phyloP scores from a whole-genome alignment of 2,888 invertebrate genomes.

The Ochlodes sylvanus region DNA sequence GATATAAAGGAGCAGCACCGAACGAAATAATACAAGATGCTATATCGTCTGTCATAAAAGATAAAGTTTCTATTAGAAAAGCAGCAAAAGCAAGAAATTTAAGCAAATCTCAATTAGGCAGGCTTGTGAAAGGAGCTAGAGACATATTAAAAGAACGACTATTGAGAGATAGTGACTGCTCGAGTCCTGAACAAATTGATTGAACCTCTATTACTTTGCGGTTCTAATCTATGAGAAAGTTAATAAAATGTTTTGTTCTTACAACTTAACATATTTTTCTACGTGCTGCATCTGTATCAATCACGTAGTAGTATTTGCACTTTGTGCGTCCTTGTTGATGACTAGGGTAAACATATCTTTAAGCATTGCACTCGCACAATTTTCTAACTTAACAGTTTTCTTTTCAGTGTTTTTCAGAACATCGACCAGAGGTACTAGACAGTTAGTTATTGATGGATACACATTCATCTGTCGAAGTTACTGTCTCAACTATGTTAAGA shows the following conservation, averaged over 20 bases:
- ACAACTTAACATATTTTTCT: not conserved
- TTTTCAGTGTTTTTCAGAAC: constrained; percentile 68
- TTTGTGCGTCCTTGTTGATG: not conserved
- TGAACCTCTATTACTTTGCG: not conserved
- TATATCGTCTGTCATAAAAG: constrained; percentile 11
- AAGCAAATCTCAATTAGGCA: constrained; percentile 18
- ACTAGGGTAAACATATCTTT: not conserved
- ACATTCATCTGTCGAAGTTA: constrained; percentile 68
- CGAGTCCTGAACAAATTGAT: too few relatives aligned
- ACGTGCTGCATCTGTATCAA: not conserved
- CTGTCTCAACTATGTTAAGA: constrained; percentile 62
- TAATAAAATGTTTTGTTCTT: not conserved
- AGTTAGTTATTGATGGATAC: constrained; percentile 64
- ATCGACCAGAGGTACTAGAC: constrained; percentile 62
- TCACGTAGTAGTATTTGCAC: too few relatives aligned
- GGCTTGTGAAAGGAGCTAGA: constrained; percentile 18
- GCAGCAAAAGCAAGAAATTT: constrained; percentile 13
- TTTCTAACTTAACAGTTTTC: constrained; percentile 12
- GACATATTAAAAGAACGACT: not conserved
- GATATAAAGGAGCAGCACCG: not conserved
- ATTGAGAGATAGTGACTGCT: not conserved
- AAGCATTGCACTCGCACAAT: not conserved
- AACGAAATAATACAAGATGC: not conserved
- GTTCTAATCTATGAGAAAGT: not conserved
- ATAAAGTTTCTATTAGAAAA: constrained; percentile 14